phyloP scores from a whole-genome alignment of 2,797 vertebrate species.

The Psittacula echo region DNA sequence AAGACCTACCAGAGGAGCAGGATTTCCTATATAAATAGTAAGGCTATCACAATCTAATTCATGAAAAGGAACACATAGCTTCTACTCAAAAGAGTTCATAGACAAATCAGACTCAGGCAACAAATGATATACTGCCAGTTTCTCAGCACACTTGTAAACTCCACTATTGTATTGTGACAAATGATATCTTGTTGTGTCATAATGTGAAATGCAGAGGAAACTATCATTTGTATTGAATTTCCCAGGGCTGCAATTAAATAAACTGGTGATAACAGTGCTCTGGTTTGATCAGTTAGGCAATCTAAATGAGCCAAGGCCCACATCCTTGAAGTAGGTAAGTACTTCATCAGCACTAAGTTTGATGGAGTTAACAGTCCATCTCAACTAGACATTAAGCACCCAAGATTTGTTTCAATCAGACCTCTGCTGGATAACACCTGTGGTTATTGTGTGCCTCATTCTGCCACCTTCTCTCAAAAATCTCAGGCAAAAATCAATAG shows the following conservation, averaged over 20 bases:
- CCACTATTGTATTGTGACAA: background rate
- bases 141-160: background rate
- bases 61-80: background rate
- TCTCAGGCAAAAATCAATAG: background rate
- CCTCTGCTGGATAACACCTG: background rate
- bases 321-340: background rate
- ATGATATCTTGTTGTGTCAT: fast-evolving
- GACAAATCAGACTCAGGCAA: background rate
- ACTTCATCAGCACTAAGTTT: background rate
- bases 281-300: background rate
- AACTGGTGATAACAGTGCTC: background rate
- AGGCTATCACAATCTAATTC: background rate
- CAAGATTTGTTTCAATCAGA: background rate
- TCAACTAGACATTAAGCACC: background rate
- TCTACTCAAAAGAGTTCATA: background rate
- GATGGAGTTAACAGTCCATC: background rate
- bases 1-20: background rate
- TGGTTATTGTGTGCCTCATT: background rate
- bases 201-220: background rate
- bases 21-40: background rate
- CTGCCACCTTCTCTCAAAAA: background rate
- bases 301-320: background rate
- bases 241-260: background rate
- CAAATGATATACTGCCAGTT: background rate
- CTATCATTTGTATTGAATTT: background rate